phyloP scores from a whole-genome alignment of 2,888 invertebrate genomes.

The Iselma pallidipennis region DNA sequence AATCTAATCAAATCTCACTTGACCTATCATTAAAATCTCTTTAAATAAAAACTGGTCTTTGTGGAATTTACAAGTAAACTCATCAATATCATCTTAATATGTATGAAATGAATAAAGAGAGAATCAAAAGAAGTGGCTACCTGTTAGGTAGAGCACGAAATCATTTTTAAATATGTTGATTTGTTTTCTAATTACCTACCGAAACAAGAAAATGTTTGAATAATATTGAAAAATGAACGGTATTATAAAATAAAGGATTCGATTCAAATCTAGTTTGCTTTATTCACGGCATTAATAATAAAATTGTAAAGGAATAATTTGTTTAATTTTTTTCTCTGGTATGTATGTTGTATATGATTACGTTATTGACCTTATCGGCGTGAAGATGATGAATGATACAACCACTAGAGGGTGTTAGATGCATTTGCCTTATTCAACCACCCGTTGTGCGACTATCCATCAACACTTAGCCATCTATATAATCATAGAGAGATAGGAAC shows the following conservation, averaged over 20 bases:
- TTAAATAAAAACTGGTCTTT: background rate
- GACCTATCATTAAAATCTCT: background rate
- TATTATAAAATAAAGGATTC: background rate
- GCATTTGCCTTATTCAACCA: constrained; percentile 38
- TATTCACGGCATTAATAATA: background rate
- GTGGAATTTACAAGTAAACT: background rate
- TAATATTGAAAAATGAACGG: background rate
- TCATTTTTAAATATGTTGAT: background rate
- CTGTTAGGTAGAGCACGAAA: background rate
- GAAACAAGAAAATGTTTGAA: background rate
- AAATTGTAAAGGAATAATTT: background rate
- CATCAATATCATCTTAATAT: background rate
- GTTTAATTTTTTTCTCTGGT: background rate
- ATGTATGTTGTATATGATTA: constrained; percentile 2
- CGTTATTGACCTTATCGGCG: constrained; percentile 39
- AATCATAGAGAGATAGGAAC: constrained; percentile 27
- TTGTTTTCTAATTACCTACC: background rate
- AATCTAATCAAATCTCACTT: background rate
- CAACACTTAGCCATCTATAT: constrained; percentile 42
- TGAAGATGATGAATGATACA: constrained; percentile 47
- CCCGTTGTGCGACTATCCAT: constrained; percentile 48
- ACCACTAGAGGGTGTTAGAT: constrained; percentile 45
- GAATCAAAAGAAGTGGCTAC: background rate
- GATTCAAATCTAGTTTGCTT: no score
- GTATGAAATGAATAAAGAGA: background rate